phyloP scores from a whole-genome alignment of 2,113 vertebrate genomes.

The Sminthopsis crassicaudata region DNA sequence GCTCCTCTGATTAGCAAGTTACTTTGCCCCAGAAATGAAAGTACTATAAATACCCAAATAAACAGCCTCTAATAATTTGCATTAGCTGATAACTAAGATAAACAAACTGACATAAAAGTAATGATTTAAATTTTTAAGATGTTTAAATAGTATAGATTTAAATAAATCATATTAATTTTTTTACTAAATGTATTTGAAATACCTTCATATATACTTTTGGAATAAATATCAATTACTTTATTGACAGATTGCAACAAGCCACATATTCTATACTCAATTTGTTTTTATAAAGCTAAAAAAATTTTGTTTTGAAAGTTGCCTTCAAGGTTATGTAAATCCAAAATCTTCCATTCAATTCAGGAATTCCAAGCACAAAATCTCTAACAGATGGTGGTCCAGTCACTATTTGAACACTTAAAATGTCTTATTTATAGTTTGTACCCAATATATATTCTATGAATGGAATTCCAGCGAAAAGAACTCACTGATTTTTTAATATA shows the following conservation, averaged over 20 bases:
- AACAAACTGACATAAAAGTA: background rate
- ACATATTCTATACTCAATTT: background rate
- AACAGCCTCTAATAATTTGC: background rate
- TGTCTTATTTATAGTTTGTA: background rate
- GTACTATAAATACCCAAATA: background rate
- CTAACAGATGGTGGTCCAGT: background rate
- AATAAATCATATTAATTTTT: conserved; percentile 16
- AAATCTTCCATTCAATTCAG: background rate
- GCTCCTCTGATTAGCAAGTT: background rate
- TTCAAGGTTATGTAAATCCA: background rate
- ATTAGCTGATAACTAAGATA: background rate
- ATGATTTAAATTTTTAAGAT: conserved; percentile 8
- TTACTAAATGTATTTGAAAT: conserved; percentile 19
- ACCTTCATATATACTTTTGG: background rate
- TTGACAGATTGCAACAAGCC: background rate
- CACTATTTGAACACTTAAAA: background rate
- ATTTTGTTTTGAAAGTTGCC: background rate
- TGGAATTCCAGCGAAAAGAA: background rate
- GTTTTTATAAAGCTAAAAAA: background rate
- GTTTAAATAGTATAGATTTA: background rate
- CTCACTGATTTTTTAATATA: background rate
- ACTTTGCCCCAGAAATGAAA: conserved; percentile 13
- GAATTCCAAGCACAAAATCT: background rate
- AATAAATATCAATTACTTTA: background rate
- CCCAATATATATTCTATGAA: background rate